Base-by-base conservation (phyloP, 2,888 invertebrate genomes). In the Lymantria monacha region DNA sequence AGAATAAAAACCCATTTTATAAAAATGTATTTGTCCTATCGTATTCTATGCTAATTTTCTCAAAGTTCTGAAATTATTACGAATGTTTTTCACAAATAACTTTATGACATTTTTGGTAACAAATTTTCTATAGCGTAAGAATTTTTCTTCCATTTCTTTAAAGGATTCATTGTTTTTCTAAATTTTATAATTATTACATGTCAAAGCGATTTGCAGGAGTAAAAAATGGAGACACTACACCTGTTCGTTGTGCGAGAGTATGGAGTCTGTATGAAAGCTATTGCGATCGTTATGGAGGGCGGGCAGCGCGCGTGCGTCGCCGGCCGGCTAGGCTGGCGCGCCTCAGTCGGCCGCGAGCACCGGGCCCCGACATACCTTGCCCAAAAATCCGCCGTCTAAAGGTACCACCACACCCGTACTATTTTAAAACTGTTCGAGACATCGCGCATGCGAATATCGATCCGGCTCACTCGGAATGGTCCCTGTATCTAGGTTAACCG, bases 401-500 rank as follows among this genome's bases (percentile, higher is more conserved):
- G 63, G 63, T 63, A 70, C 74, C 72, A 9, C 11, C 41, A n/a
- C 72, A 73, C 74, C 79, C 77, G 76, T 67, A 78, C 77, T 79
- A 79, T 78, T 79, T 76, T 76, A 76, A 76, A 79, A 77, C 74
- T 61, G 71, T 69, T 61, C 78, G 70, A 71, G 73, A 74, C 74
- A 83, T 69, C 79, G 86, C 87, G 86, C 88, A 85, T 87, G 89
- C 86, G 86, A 70, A 72, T 84, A 89, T 88, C 86, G 89, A 88
- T 83, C 84, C 72, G 67, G 73, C 72, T 74, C 76, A 77, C 81
- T 78, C 78, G 75, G 76, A 84, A 85, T 80, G 85, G 85, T 79
- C 76, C 82, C 82, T 79, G 85, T 82, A 90, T 85, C 87, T 90
- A 90, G 90, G 90, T 90, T 90, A 90, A 81, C 87, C 89, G 88